Percentiles rank a stretch among this genome's conserved stretches.
Conservation (phyloP, 2,888 invertebrate species). For the Disparrhopalites patrizii region DNA sequence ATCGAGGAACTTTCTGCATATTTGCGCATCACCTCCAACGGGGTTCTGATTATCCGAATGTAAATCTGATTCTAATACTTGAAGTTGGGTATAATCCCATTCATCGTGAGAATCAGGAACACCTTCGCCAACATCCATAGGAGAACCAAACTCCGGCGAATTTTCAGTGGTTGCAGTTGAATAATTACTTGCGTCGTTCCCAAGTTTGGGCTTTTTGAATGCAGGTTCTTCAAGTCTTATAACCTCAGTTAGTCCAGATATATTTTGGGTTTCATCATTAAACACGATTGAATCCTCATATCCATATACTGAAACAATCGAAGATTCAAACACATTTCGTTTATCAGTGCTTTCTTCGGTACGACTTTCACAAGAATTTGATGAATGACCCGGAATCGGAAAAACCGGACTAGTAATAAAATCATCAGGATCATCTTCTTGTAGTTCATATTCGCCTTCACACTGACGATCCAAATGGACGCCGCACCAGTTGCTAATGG, state of each 20-base stretch:
- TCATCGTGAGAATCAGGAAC: neutral
- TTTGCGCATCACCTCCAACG: neutral
- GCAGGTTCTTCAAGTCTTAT: neutral
- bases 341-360: neutral
- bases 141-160: neutral
- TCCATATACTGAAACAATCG: neutral
- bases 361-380: neutral
- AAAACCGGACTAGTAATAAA: neutral
- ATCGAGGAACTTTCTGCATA: constrained; percentile 13
- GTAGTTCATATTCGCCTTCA: neutral
- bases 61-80: neutral
- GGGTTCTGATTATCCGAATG: neutral
- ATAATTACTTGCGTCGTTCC: neutral
- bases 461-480: neutral
- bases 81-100: neutral
- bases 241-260: too few relatives aligned
- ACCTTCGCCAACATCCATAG: neutral
- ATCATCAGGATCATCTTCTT: constrained; percentile 9
- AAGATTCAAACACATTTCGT: neutral
- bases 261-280: neutral
- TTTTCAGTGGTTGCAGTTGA: neutral
- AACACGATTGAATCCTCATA: neutral
- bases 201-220: neutral
- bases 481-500: constrained; percentile 4
- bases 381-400: neutral